These are phyloP conservation scores for Lineus longissimus DNA, from an alignment of 1,140 invertebrate species.

Conservation along the genomic window DNA sequence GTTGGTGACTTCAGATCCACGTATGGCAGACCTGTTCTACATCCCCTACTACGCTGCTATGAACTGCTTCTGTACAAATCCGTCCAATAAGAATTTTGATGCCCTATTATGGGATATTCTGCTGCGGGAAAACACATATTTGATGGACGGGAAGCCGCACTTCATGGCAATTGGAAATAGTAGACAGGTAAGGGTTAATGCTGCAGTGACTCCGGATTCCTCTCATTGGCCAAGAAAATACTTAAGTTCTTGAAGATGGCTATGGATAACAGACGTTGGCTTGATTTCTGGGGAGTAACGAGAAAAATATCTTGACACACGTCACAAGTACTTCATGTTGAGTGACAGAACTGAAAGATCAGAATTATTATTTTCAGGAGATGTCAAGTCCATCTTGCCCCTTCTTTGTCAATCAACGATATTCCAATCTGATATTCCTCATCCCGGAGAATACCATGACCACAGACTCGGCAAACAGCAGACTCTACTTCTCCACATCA, in stretches of 20 bases:
- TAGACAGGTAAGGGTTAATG: background rate
- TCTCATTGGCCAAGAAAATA: too few relatives aligned
- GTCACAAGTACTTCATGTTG: too few relatives aligned
- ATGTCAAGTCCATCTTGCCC: too few relatives aligned
- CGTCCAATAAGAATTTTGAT: background rate
- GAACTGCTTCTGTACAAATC: conserved; percentile 2
- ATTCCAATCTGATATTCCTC: background rate
- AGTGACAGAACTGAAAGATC: too few relatives aligned
- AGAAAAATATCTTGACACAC: too few relatives aligned
- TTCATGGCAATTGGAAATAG: background rate
- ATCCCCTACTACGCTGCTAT: background rate
- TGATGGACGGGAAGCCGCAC: background rate
- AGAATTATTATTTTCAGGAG: too few relatives aligned
- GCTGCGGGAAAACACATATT: background rate
- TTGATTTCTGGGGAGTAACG: too few relatives aligned
- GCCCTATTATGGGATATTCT: background rate
- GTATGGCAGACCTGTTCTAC: background rate
- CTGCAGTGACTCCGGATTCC: too few relatives aligned
- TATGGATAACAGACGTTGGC: too few relatives aligned
- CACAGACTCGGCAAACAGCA: background rate
- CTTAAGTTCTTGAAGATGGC: too few relatives aligned
- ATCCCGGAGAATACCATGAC: background rate
- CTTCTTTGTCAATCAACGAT: too few relatives aligned
- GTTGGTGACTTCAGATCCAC: background rate
- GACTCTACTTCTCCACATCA: background rate